These are phyloP conservation scores for Petrolisthes manimaculis DNA, from an alignment of 2,888 invertebrate genomes.

Conservation along the genomic window DNA sequence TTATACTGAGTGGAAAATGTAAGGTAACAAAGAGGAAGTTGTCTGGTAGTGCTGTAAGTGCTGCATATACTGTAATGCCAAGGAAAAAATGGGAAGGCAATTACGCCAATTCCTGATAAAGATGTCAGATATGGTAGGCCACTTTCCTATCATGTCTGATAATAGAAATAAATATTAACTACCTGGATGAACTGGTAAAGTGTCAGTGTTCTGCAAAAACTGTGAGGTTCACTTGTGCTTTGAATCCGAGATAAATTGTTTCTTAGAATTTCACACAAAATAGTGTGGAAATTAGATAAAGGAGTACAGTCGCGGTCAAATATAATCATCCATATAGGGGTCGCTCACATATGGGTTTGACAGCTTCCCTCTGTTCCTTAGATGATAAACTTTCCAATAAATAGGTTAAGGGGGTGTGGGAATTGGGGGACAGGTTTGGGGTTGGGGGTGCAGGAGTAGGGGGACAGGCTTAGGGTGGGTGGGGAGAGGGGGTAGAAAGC, in stretches of 20 bases:
- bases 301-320: no score
- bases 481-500: no score
- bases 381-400: no score
- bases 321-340: no score
- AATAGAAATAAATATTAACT: neutral
- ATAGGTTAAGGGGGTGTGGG: no score
- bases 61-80: neutral
- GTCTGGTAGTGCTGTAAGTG: neutral
- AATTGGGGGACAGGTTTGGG: no score
- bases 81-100: neutral
- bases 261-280: neutral
- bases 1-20: constrained; percentile 27
- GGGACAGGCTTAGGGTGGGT: no score
- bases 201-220: neutral
- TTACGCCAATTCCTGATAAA: neutral
- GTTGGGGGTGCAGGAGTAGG: no score
- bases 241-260: neutral
- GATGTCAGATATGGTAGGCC: neutral
- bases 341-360: no score
- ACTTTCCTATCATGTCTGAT: neutral
- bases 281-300: neutral
- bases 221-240: neutral
- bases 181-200: neutral
- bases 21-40: neutral
- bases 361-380: no score